Base-by-base conservation (phyloP, 1,140 invertebrate genomes). In the Limonius californicus region DNA sequence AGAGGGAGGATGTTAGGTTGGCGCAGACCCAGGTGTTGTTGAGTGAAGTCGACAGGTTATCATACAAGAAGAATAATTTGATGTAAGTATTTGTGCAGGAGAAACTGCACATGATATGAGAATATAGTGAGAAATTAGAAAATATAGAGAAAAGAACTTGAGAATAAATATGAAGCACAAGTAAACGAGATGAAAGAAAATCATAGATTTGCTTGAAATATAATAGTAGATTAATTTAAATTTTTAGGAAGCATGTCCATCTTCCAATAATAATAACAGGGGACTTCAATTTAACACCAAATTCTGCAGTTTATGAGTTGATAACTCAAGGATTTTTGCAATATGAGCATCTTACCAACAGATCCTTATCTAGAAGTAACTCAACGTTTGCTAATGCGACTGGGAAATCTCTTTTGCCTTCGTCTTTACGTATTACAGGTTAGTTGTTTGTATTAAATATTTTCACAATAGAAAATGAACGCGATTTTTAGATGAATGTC, bases 241-340 rank as follows among this genome's bases (percentile, higher is more conserved):
- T 50, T 60, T 16, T 27, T 45, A 27, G 21, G 59, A 75, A 73
- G 18, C 66, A 62, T 0, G 66, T 2, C 0, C 87, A 91, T 72
- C 74, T 87, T 50, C 94, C 95, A 0, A 83, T 92, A 1, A 85
- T 98, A 59, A 59, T 97, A 47, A 89, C 90, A 8, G 95, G 95
- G 0, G 95, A 98, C 76, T 90, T 97, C 54, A 98, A 98, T 78
- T 85, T 89, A 4, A 78, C 84, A 63, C 88, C 90, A 0, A 72
- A 85, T 42, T 87, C 87, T 32, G 79, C 84, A 2, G 82, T 95
- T 0, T 88, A 92, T 68, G 77, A 86, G 54, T 86, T 94, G 47
- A 76, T 95, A 43, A 83, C 80, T 0, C 78, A 79, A n/a, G 91
- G 91, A 15, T 70, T 76, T 39, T 77, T 92, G 3, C 74, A 84